Evolutionary conservation across 2,888 invertebrate species (phyloP).

Genomic region (Chaitophorus viminalis): DNA sequence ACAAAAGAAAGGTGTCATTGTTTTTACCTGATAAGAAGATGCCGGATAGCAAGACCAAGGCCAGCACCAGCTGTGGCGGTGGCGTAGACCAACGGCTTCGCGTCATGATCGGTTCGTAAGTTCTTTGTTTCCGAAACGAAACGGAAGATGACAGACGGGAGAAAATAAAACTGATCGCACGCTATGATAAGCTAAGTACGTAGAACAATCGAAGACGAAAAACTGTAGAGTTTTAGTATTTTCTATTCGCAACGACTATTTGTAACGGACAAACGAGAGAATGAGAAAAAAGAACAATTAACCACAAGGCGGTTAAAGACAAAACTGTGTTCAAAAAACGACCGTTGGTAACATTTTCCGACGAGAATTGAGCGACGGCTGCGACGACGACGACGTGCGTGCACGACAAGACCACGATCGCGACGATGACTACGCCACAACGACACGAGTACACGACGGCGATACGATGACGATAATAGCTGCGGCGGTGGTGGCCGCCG

Average conservation of each 20-base stretch:
- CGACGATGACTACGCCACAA: constrained; percentile 28
- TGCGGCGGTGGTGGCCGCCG: constrained; percentile 38
- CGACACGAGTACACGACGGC: too few species aligned
- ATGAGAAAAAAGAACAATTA: background rate
- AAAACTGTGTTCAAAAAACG: background rate
- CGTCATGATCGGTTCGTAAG: constrained; percentile 8
- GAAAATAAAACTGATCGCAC: too few species aligned
- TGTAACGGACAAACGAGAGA: background rate
- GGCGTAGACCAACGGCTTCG: constrained; percentile 5
- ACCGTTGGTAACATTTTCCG: background rate
- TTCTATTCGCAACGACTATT: background rate
- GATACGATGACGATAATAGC: constrained; percentile 48
- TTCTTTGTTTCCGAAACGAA: too few species aligned
- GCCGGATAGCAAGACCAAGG: background rate
- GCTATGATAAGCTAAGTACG: background rate
- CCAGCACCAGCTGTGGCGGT: background rate
- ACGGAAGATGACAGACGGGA: too few species aligned
- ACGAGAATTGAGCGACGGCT: background rate
- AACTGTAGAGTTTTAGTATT: too few species aligned
- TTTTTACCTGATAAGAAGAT: constrained; percentile 34
- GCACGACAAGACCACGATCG: constrained; percentile 30
- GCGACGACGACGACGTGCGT: background rate
- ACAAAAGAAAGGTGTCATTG: background rate
- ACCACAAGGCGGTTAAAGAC: background rate
- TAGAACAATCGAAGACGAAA: background rate